Evolutionary conservation across 2,888 invertebrate genomes (phyloP), one percentile per base, ranked within the genome.

Genomic region (Nymphalis urticae): DNA sequence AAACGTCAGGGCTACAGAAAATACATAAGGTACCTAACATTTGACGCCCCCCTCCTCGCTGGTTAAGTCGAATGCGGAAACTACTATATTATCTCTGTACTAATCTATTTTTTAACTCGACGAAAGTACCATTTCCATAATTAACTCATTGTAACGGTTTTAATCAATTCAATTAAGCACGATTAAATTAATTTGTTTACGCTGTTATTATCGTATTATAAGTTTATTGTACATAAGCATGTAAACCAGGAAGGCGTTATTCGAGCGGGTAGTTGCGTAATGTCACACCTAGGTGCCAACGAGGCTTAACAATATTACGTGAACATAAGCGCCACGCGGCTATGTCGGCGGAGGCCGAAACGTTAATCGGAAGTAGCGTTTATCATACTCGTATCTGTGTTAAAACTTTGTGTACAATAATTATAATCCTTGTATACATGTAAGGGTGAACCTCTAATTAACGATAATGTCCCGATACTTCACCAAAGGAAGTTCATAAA

Each of bases 241-340:
- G 62, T 68, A 53, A 59, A 72, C 64, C 64, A 62, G 71, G 70
- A 70, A 73, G 73, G 61, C 60, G 54, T 67, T 69, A 70, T 59
- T 61, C 72, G 72, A 71, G 70, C 47, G 36, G n/a, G 19, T 63
- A 56, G 84, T 89, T 88, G 84, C 83, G 88, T 84, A 88, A 89
- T 82, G 78, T 90, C 83, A 75, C 90, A 90, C 89, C 82, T 79
- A 80, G 75, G 82, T 85, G 89, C 80, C 84, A 90, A 90, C 76
- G 84, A 80, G 71, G 69, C 72, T 72, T 75, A 74, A 78, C 75
- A 62, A 67, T 72, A 67, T 72, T 75, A 74, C 73, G 70, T 71
- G 72, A 69, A 72, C 71, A 17, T 65, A 63, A 67, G 61, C 66
- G 72, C 73, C 72, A 72, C 71, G 69, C 71, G 73, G 27, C 64